phyloP scores from a whole-genome alignment of 2,113 vertebrate species.

The Lipotes vexillifer region DNA sequence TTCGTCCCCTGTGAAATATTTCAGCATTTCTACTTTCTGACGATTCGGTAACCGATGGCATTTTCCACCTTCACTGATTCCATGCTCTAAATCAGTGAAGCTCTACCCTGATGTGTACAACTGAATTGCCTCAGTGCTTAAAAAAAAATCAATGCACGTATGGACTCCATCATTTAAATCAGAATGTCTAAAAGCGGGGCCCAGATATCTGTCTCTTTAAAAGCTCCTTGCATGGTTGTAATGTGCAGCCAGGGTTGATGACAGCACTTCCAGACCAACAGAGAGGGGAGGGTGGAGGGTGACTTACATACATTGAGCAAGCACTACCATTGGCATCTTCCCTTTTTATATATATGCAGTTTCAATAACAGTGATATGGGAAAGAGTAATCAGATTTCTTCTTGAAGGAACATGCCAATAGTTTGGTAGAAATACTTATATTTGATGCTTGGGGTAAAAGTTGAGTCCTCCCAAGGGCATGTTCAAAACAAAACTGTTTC shows the following conservation, averaged over 20 bases:
- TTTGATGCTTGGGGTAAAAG: neutral
- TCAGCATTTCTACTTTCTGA: neutral
- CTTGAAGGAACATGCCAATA: neutral
- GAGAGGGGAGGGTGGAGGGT: neutral
- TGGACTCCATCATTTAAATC: neutral
- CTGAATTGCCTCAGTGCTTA: neutral
- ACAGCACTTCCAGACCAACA: neutral
- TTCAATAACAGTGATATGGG: neutral
- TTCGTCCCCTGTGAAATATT: neutral
- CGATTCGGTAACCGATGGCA: neutral
- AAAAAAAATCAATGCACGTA: neutral
- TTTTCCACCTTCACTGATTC: neutral
- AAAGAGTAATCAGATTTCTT: neutral
- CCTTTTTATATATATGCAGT: neutral
- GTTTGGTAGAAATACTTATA: neutral
- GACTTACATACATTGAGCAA: neutral
- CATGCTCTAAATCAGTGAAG: neutral
- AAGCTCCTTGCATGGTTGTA: neutral
- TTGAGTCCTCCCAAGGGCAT: neutral
- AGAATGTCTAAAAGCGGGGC: neutral
- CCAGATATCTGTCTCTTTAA: neutral
- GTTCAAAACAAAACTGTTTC: neutral
- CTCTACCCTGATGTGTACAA: neutral
- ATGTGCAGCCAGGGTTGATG: neutral
- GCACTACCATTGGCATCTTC: neutral